Base-by-base conservation (phyloP, 2,888 invertebrate genomes). In the Campaea margaritaria region DNA sequence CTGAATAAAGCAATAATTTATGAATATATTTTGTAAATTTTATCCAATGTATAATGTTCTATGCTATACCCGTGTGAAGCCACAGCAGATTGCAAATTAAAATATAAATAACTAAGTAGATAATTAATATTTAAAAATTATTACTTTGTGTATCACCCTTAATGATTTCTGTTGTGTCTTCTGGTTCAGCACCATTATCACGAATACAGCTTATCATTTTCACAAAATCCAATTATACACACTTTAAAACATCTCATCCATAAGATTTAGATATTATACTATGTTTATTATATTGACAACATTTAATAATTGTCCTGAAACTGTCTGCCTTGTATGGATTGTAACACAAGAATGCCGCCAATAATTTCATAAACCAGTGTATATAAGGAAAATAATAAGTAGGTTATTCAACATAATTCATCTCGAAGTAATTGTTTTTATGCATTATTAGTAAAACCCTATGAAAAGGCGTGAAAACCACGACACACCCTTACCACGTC, bases 401-500 rank as follows among this genome's bases (percentile, higher is more conserved):
- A 44, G 9, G 42, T 21, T 3, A 5, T 2, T 21, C 21, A 21
- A n/a, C n/a, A n/a, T n/a, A 13, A 52, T 56, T 46, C 41, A 46
- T 50, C 39, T 45, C 28, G 10, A n/a, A 21, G 21, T 5, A 21
- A n/a, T n/a, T n/a, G n/a, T 10, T 1, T 11, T 16, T 34, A 56
- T 63, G 62, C 57, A 52, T 58, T 44, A 43, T 43, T 38, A 13
- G 45, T 8, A 46, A 51, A 51, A 13, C 5, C 15, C 0, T 45
- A 12, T 41, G 63, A 67, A 54, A 51, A 43, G 36, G 15, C 57
- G 44, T 16, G 31, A 58, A 43, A 54, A 60, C 4, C 44, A 43
- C 54, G 67, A 64, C 67, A 69, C 67, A 54, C 65, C 67, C 65
- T 53, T 65, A 44, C 41, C 60, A 61, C 65, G 67, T 67, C 69